Base-by-base conservation (phyloP, 2,888 invertebrate genomes). In the Stomorhina lunata region DNA sequence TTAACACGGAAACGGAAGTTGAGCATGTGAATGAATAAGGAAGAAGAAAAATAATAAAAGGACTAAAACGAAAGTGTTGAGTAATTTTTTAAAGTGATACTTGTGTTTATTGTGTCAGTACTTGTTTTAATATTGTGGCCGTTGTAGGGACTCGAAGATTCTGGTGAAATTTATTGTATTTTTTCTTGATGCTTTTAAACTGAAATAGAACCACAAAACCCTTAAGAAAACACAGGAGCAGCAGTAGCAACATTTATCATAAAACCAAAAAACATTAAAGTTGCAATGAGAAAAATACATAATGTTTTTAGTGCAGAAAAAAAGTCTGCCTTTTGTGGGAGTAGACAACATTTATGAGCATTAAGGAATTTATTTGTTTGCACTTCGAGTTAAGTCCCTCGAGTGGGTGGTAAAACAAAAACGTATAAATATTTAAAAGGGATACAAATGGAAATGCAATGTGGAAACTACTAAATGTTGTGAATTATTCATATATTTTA, bases 71-170 rank as follows among this genome's bases (percentile, higher is more conserved):
- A 61, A 61, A 53, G 37, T 61, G 53, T 55, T 65, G 12, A 45
- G 43, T 25, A 69, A 40, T 69, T 43, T 69, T 77, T 50, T 61
- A 40, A 69, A 77, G 61, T 69, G 50, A 61, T 53, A 61, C 68
- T 69, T 69, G 73, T 53, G 63, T 66, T 69, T 61, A 61, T 48
- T 53, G 61, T 77, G 69, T 61, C 77, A 69, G 69, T 77, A 68
- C 61, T 77, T 61, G 10, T 32, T 20, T 40, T 73, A 53, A 71
- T 27, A 55, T 66, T 66, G 66, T 53, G 32, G 53, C 40, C 45
- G 45, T 6, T 34, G 6, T n/a, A 15, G 10, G 27, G 48, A 17
- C 29, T 32, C n/a, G 32, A 15, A 17, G 34, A 32, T 55, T 5
- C 15, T n/a, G 25, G 4, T 17, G 10, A 17, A 55, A 55, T 29